Evolutionary conservation across 1,140 invertebrate genomes (phyloP), one percentile per base, ranked within the genome.

Genomic region (Rhopalosiphum maidis): DNA sequence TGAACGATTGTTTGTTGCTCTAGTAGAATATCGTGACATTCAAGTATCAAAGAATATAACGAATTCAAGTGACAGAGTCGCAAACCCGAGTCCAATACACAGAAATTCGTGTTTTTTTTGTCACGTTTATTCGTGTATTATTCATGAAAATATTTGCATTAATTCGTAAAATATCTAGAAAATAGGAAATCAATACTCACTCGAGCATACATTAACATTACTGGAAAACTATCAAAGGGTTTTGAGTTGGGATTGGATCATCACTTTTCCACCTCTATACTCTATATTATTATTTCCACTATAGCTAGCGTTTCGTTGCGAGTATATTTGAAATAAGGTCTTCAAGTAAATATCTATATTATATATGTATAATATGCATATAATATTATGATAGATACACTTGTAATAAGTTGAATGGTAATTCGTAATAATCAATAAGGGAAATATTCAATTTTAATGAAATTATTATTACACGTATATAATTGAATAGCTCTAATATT

Each of bases 181-280:
- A 68, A 68, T 68, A 68, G 60, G 30, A 68, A 68, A 68, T 68
- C 60, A 68, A 68, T 68, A 68, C 60, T 68, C 60, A 68, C 60
- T 68, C 30, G 30, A 68, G 60, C 9, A 68, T n/a, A 68, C 30
- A 68, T 68, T 68, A 68, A 68, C 30, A 68, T 68, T 68, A 68
- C 60, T 68, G 11, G 60, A 68, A 15, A 30, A 68, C 60, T 68
- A 68, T 68, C 25, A 68, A 68, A 68, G 60, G 11, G 60, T 30
- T 60, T 60, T 60, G 55, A 60, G 55, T 30, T 68, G 9, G 25
- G 30, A n/a, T 68, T 68, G 60, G 8, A n/a, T 68, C 60, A 68
- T 68, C 60, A 68, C 15, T 68, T 68, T 68, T 30, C 48, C 60
- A n/a, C 60, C 4, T 11, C 60, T 11, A 68, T n/a, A 30, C 30